Conservation (phyloP, 2,113 vertebrate genomes). For the Peucedramus taeniatus region DNA sequence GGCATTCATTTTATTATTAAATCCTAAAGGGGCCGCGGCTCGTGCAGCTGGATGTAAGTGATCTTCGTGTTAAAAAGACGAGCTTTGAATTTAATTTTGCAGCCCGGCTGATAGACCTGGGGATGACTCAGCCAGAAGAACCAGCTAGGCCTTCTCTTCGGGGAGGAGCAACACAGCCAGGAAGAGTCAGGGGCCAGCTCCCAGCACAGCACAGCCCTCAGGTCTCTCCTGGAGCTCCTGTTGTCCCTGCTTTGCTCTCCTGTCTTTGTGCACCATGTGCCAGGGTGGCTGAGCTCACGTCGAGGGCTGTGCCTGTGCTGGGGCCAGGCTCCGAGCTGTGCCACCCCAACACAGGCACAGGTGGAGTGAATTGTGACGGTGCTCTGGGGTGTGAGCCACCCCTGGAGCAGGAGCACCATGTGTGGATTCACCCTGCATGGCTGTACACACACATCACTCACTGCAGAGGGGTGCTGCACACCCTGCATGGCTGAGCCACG, state of each 20-base stretch:
- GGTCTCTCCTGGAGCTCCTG: neutral
- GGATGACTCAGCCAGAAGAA: slow-evolving; percentile 57
- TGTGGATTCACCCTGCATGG: neutral
- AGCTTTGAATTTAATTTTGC: slow-evolving; percentile 57
- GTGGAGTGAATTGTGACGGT: neutral
- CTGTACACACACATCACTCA: neutral
- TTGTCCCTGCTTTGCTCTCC: neutral
- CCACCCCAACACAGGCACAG: rapidly evolving
- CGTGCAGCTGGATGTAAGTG: slow-evolving; percentile 54
- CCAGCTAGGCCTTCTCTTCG: neutral
- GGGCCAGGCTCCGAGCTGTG: rapidly evolving
- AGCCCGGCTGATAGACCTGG: slow-evolving; percentile 37
- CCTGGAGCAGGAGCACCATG: neutral
- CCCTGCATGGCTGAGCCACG: rapidly evolving
- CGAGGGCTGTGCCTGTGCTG: neutral
- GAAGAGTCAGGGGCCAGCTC: neutral
- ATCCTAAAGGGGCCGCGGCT: slow-evolving; percentile 39
- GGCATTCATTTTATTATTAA: slow-evolving; percentile 67
- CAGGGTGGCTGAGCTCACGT: rapidly evolving
- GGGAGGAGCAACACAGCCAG: neutral
- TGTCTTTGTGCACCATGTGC: rapidly evolving
- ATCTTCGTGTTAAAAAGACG: slow-evolving; percentile 47
- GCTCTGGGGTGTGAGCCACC: neutral
- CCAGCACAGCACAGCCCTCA: neutral
- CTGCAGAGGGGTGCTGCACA: neutral